These are phyloP conservation scores for Lacanobia wlatinum DNA, from an alignment of 2,888 invertebrate species.

Conservation along the genomic window DNA sequence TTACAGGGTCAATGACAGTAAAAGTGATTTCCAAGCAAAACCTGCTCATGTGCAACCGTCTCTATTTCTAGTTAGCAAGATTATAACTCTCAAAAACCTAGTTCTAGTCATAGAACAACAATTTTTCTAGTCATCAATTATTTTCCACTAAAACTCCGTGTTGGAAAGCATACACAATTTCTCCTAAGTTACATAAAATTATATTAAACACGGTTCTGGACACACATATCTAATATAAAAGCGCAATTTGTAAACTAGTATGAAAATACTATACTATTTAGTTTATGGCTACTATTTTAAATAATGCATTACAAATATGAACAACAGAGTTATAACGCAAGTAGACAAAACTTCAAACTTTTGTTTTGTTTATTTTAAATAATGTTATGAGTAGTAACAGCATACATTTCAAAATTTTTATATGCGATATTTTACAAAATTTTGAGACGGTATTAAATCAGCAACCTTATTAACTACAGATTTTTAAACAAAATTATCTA, in stretches of 20 bases:
- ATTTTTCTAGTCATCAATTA: neutral
- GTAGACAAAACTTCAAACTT: constrained; percentile 1
- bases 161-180: neutral
- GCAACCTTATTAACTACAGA: neutral
- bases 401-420: neutral
- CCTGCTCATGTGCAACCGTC: neutral
- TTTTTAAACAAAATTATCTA: neutral
- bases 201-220: constrained; percentile 3
- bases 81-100: neutral
- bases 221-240: neutral
- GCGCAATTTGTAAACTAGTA: neutral
- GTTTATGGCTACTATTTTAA: neutral
- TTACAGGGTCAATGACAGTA: no score
- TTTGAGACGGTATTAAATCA: neutral
- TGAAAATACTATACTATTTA: neutral
- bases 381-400: neutral
- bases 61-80: neutral
- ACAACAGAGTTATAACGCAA: neutral
- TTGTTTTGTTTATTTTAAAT: neutral
- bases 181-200: neutral
- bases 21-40: neutral
- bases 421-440: neutral
- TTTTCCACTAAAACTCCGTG: neutral
- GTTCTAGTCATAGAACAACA: neutral
- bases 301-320: constrained; percentile 1